Evolutionary conservation across 2,888 invertebrate species (phyloP).

Genomic region (Mimachlamys varia): DNA sequence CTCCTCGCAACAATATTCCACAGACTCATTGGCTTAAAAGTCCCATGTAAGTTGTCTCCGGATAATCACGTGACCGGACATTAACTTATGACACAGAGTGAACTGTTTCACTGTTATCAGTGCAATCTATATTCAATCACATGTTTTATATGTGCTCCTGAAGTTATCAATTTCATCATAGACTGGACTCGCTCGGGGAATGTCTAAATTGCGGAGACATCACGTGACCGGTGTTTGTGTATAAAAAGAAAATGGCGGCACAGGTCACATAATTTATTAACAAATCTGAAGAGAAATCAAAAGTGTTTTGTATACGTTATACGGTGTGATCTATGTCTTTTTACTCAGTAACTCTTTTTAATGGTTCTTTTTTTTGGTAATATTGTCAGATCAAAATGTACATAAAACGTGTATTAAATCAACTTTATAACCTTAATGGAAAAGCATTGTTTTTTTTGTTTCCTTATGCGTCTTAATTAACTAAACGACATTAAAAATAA

Average conservation of each 20-base stretch:
- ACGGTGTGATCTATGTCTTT: slow-evolving; percentile 20
- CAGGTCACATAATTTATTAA: not conserved
- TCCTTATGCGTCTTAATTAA: not conserved
- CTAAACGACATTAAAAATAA: too few relatives aligned
- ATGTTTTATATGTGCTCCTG: not conserved
- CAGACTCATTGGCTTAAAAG: not conserved
- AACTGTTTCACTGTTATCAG: not conserved
- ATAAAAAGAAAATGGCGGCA: not conserved
- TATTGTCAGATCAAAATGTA: slow-evolving; percentile 36
- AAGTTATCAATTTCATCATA: not conserved
- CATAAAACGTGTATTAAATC: slow-evolving; percentile 18
- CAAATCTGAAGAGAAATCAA: slow-evolving; percentile 6
- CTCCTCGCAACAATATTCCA: not conserved
- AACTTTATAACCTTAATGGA: not conserved
- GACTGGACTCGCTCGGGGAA: not conserved
- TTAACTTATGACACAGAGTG: not conserved
- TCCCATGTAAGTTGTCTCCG: not conserved
- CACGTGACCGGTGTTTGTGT: not conserved
- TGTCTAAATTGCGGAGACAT: not conserved
- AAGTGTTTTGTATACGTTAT: not conserved
- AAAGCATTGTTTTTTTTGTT: not conserved
- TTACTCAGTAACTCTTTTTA: slow-evolving; percentile 10
- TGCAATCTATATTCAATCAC: not conserved
- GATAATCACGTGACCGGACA: not conserved
- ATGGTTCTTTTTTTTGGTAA: not conserved